Percentiles rank a stretch among this genome's conserved stretches.
Conservation (phyloP, 92 coral and sea anemone genomes). For the Epizoanthus scotinus region DNA sequence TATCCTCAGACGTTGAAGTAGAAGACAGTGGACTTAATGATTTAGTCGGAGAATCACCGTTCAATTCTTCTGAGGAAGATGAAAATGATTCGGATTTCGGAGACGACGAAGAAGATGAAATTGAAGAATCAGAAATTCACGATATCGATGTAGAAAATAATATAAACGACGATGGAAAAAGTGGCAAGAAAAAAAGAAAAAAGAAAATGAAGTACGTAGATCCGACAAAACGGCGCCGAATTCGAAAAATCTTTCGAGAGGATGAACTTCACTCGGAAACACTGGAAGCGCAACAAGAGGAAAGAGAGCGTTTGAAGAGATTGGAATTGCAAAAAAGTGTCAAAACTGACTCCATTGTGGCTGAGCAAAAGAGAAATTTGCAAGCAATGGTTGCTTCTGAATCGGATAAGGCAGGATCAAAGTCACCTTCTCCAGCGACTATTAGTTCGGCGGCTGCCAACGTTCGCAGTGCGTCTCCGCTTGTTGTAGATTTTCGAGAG, state of each 20-base stretch:
- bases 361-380: slow-evolving; percentile 8
- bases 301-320: slow-evolving; percentile 81
- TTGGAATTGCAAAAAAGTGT: slow-evolving; percentile 91
- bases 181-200: slow-evolving; percentile 30
- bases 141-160: slow-evolving; percentile 14
- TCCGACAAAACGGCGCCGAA: slow-evolving; percentile 75
- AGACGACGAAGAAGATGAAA: slow-evolving; percentile 36
- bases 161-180: slow-evolving; percentile 47
- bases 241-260: slow-evolving; percentile 78
- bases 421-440: slow-evolving; percentile 27
- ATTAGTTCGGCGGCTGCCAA: slow-evolving; percentile 6
- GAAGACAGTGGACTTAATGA: slow-evolving; percentile 8
- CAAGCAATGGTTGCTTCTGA: slow-evolving; percentile 6
- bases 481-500: slow-evolving; percentile 74
- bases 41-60: neutral
- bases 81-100: slow-evolving; percentile 3
- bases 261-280: slow-evolving; percentile 81
- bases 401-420: slow-evolving; percentile 3
- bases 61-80: slow-evolving; percentile 12
- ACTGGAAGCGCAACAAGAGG: slow-evolving; percentile 87
- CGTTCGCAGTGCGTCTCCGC: slow-evolving; percentile 45
- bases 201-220: slow-evolving; percentile 67
- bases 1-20: neutral
- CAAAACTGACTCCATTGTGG: slow-evolving; percentile 32
- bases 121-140: slow-evolving; percentile 1